A percentile compares a stretch with the other conserved stretches of the same genome.
phyloP scores from a whole-genome alignment of 2,113 vertebrate species.

The Hydropotes inermis region DNA sequence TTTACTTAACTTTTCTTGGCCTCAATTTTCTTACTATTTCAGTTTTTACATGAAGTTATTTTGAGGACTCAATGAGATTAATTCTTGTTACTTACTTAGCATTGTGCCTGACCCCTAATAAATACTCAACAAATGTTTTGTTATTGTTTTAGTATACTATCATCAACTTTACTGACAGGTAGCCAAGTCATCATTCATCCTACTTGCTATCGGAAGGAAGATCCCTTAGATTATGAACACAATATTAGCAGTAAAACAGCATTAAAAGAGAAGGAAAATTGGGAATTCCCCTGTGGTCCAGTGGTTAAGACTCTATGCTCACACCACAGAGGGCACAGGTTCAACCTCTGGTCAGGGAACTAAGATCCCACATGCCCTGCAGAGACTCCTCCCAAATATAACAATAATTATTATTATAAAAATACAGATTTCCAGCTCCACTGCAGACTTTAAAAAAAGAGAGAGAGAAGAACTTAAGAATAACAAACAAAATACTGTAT shows the following conservation, averaged over 20 bases:
- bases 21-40: not conserved
- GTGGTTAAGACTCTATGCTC: not conserved
- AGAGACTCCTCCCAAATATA: not conserved
- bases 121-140: not conserved
- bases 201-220: not conserved
- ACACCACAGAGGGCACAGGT: not conserved
- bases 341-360: not conserved
- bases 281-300: not conserved
- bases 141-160: not conserved
- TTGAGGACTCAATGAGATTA: not conserved
- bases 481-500: not conserved
- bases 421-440: not conserved
- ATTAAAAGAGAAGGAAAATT: not conserved
- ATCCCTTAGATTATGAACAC: not conserved
- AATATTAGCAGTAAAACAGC: not conserved
- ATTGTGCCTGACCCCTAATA: not conserved
- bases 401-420: not conserved
- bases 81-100: not conserved
- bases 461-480: not conserved
- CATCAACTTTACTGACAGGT: not conserved
- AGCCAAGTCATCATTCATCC: not conserved
- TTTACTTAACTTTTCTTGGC: not conserved
- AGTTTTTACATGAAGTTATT: not conserved
- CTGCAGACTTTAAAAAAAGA: not conserved
- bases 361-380: not conserved